These are phyloP conservation scores for Sisyra nigra DNA, from an alignment of 2,888 invertebrate species.

Conservation along the genomic window DNA sequence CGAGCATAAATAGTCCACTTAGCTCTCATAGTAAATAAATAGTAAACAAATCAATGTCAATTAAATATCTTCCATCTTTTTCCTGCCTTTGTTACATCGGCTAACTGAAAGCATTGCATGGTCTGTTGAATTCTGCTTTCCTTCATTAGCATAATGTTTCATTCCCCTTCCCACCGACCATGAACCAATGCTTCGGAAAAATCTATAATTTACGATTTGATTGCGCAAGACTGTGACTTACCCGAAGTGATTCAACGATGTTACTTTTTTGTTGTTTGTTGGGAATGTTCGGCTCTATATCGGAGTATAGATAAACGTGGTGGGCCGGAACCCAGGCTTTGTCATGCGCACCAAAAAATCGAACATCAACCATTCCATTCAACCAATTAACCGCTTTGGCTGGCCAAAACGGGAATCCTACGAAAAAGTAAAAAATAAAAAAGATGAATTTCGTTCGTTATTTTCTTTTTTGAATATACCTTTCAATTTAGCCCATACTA, in stretches of 20 bases:
- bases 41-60: too few relatives aligned
- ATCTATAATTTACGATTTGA: too few relatives aligned
- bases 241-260: constrained; percentile 44
- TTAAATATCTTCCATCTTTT: too few relatives aligned
- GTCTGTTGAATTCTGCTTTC: too few relatives aligned
- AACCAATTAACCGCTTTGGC: constrained; percentile 73
- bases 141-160: too few relatives aligned
- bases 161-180: too few relatives aligned
- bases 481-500: constrained; percentile 94
- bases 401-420: constrained; percentile 92
- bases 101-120: too few relatives aligned
- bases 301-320: constrained; percentile 70
- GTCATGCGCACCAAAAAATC: constrained; percentile 93
- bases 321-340: constrained; percentile 76
- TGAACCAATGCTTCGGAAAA: too few relatives aligned
- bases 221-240: constrained; percentile 14
- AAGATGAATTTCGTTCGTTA: background rate
- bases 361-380: constrained; percentile 61
- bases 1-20: too few relatives aligned
- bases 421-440: constrained; percentile 9
- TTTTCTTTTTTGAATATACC: constrained; percentile 30
- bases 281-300: constrained; percentile 51
- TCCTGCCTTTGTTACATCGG: too few relatives aligned
- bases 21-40: too few relatives aligned
- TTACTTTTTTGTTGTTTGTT: constrained; percentile 40